A percentile compares a stretch with the other conserved stretches of the same genome.
Evolutionary conservation across 1,140 invertebrate species (phyloP).

Genomic region (Ceratosolen solmsi): DNA sequence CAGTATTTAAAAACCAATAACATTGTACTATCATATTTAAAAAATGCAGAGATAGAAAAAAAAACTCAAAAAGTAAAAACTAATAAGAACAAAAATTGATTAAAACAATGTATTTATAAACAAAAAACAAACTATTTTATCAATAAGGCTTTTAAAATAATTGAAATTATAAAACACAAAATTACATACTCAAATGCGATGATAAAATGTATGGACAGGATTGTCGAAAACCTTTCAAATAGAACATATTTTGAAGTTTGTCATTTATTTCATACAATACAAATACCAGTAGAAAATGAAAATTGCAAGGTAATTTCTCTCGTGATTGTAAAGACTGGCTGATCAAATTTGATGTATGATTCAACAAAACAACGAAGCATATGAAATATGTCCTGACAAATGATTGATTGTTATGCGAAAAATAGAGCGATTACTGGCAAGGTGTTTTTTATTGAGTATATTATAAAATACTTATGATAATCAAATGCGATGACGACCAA

Average conservation of each 20-base stretch:
- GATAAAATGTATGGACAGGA: not conserved
- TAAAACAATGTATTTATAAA: not conserved
- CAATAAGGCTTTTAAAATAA: no score
- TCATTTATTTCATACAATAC: constrained; percentile 25
- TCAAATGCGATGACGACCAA: constrained; percentile 29
- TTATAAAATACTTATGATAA: constrained; percentile 41
- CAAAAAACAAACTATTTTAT: constrained; percentile 3
- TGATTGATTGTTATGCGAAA: constrained; percentile 25
- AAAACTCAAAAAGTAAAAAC: no score
- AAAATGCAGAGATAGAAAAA: no score
- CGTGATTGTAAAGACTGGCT: not conserved
- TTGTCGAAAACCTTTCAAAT: constrained; percentile 14
- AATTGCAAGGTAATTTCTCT: constrained; percentile 16
- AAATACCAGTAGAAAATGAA: constrained; percentile 7
- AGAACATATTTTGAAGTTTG: constrained; percentile 28
- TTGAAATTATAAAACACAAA: no score
- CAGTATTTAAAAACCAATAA: constrained; percentile 22
- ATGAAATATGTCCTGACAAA: constrained; percentile 19
- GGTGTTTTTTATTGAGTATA: constrained; percentile 47
- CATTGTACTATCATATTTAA: constrained; percentile 29
- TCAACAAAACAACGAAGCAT: constrained; percentile 49
- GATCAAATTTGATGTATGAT: constrained; percentile 37
- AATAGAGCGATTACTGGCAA: constrained; percentile 37
- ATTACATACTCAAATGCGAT: no score
- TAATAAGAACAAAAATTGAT: not conserved